These are phyloP conservation scores for Physeter macrocephalus DNA, from an alignment of 2,113 vertebrate species.

Conservation along the genomic window DNA sequence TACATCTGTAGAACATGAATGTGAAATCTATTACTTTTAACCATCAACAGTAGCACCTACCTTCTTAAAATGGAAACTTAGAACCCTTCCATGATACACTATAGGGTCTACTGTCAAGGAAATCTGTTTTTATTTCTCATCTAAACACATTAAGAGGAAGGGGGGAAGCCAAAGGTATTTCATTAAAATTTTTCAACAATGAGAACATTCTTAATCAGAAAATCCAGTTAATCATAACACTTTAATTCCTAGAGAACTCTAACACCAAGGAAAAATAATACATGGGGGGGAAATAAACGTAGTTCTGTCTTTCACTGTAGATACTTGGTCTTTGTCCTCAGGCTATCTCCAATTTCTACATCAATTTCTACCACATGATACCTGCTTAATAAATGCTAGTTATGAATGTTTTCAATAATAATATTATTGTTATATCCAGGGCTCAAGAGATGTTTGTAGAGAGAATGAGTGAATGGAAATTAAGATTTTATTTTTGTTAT, in stretches of 20 bases:
- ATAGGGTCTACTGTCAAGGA: not conserved
- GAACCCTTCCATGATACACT: not conserved
- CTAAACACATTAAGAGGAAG: not conserved
- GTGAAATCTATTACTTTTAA: not conserved
- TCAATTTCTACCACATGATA: not conserved
- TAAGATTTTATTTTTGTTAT: not conserved
- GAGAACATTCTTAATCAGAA: not conserved
- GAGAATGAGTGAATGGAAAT: not conserved
- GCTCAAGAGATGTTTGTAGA: not conserved
- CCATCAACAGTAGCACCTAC: not conserved
- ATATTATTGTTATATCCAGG: not conserved
- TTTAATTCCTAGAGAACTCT: not conserved
- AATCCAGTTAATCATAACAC: not conserved
- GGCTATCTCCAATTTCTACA: fast-evolving
- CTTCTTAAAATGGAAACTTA: not conserved
- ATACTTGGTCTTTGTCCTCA: not conserved
- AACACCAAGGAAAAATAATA: not conserved
- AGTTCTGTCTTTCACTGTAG: not conserved
- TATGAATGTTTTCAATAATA: not conserved
- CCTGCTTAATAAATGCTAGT: not conserved
- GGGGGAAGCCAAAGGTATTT: not conserved
- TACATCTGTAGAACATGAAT: not conserved
- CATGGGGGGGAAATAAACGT: not conserved
- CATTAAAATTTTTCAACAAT: not conserved
- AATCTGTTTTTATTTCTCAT: not conserved